Conservation (phyloP, 2,113 vertebrate species). For the Quiscalus mexicanus region DNA sequence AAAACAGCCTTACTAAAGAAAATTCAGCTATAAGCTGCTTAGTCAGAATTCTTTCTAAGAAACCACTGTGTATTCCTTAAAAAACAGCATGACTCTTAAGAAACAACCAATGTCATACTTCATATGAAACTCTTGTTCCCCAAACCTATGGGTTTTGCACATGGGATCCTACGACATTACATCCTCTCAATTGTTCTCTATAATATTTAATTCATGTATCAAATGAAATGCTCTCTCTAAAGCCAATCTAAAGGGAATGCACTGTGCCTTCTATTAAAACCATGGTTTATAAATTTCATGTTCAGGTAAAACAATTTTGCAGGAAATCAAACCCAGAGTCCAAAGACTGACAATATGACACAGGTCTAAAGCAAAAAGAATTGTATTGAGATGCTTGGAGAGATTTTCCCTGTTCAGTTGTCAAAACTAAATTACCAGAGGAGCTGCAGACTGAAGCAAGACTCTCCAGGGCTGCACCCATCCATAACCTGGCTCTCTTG, state of each 20-base stretch:
- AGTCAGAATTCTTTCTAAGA: constrained; percentile 26
- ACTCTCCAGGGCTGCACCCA: constrained; percentile 48
- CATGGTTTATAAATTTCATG: background rate
- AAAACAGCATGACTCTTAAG: background rate
- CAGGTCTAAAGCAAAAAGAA: background rate
- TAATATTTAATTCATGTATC: background rate
- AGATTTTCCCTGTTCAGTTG: constrained; percentile 21
- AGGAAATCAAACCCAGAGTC: background rate
- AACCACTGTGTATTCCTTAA: background rate
- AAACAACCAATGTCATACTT: background rate
- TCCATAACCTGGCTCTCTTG: constrained; percentile 66
- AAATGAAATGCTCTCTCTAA: background rate
- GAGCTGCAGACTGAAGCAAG: constrained; percentile 69
- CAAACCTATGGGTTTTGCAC: background rate
- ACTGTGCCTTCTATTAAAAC: background rate
- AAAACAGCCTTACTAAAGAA: constrained; percentile 19
- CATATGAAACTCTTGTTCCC: background rate
- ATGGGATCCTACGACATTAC: background rate
- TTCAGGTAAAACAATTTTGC: background rate
- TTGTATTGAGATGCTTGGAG: background rate
- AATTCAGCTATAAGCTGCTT: constrained; percentile 17
- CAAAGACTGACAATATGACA: background rate
- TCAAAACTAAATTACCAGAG: constrained; percentile 34
- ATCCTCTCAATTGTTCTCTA: background rate
- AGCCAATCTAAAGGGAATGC: background rate